phyloP scores from a whole-genome alignment of 1,140 invertebrate genomes.

The Zaprionus vittiger region DNA sequence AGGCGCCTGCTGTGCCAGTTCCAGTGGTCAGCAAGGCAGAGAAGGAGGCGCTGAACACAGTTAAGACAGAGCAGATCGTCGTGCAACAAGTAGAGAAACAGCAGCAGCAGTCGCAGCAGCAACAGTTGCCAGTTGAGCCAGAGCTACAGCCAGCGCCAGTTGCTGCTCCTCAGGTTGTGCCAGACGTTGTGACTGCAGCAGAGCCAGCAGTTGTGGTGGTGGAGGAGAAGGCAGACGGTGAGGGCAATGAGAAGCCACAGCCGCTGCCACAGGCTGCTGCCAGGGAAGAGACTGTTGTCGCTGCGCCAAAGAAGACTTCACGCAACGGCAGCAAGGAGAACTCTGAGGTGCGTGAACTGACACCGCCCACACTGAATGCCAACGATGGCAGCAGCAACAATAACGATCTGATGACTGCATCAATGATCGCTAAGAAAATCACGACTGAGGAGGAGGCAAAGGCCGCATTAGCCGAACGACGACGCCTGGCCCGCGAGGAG shows the following conservation, averaged over 20 bases:
- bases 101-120: constrained; percentile 11
- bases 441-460: constrained; percentile 95
- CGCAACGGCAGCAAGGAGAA: constrained; percentile 77
- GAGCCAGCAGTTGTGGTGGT: constrained; percentile 41
- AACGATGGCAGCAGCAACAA: constrained; percentile 43
- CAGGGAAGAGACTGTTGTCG: constrained; percentile 20
- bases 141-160: constrained; percentile 25
- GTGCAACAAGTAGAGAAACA: constrained; percentile 44
- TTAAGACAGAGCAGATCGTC: constrained; percentile 77
- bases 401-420: constrained; percentile 84
- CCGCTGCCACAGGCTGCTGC: constrained; percentile 19
- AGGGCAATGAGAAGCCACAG: constrained; percentile 84
- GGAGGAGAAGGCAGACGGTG: constrained; percentile 82
- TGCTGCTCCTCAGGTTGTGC: constrained; percentile 37
- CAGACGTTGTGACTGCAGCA: constrained; percentile 50
- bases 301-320: constrained; percentile 53
- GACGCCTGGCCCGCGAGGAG: constrained; percentile 92
- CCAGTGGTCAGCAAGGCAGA: constrained; percentile 75
- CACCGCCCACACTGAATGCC: constrained; percentile 53
- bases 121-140: constrained; percentile 7
- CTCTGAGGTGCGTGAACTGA: constrained; percentile 76
- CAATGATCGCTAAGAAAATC: constrained; percentile 89
- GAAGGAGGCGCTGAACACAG: constrained; percentile 81
- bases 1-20: constrained; percentile 15
- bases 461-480: constrained; percentile 93